phyloP scores from a whole-genome alignment of 1,140 invertebrate species.

The Melanaphis sacchari region DNA sequence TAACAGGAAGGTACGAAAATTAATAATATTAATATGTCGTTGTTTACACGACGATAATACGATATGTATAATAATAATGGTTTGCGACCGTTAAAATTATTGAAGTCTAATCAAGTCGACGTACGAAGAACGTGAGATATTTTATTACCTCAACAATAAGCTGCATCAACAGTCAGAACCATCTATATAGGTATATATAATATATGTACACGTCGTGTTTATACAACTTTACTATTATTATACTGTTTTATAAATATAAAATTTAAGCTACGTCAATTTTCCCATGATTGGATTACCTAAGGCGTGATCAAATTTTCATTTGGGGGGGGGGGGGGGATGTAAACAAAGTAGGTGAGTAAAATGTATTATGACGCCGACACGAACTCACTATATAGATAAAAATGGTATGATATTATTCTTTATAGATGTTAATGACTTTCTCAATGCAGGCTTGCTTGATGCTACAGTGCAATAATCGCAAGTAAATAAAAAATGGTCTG shows the following conservation, averaged over 20 bases:
- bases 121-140: neutral
- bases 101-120: neutral
- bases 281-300: neutral
- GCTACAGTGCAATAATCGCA: neutral
- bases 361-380: neutral
- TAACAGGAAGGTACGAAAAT: neutral
- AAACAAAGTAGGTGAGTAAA: neutral
- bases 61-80: neutral
- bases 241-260: neutral
- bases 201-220: neutral
- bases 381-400: neutral
- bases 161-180: neutral
- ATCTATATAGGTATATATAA: neutral
- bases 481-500: neutral
- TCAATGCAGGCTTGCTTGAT: neutral
- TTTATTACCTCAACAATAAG: neutral
- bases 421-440: neutral
- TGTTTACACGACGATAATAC: neutral
- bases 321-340: neutral
- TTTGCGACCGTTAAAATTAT: neutral
- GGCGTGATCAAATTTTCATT: conserved; percentile 6
- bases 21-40: conserved; percentile 3
- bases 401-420: neutral
- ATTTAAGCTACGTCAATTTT: neutral
- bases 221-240: neutral